phyloP scores from a whole-genome alignment of 2,888 invertebrate genomes.

The Fabriciana adippe region DNA sequence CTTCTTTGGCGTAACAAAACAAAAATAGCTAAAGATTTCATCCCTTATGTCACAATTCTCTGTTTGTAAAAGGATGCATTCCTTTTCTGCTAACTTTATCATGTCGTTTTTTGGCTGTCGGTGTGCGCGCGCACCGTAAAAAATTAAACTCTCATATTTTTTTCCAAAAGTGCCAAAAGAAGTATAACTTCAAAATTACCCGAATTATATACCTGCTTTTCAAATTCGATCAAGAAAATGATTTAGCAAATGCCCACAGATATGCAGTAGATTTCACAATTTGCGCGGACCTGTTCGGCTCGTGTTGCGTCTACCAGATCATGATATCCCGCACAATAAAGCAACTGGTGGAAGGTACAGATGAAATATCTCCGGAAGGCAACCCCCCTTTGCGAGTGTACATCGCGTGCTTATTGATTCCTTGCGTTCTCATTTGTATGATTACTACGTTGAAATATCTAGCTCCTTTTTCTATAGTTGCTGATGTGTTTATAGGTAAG shows the following conservation, averaged over 20 bases:
- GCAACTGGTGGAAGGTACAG: slow-evolving; percentile 50
- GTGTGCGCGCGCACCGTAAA: no score
- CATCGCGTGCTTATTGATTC: slow-evolving; percentile 48
- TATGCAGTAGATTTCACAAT: slow-evolving; percentile 51
- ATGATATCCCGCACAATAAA: slow-evolving; percentile 50
- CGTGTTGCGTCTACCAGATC: slow-evolving; percentile 55
- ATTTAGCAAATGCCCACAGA: slow-evolving; percentile 31
- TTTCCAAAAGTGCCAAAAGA: no score
- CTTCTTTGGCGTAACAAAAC: no score
- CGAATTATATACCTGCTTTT: no score
- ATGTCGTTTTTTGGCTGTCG: no score
- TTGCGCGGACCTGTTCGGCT: slow-evolving; percentile 50
- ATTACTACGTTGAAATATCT: slow-evolving; percentile 55
- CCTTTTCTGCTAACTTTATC: no score
- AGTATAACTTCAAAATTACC: no score
- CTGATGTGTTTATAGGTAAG: slow-evolving; percentile 54
- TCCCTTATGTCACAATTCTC: no score
- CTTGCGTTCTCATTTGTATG: slow-evolving; percentile 54
- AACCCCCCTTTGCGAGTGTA: slow-evolving; percentile 44
- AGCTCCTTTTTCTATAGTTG: slow-evolving; percentile 59
- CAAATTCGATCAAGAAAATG: no score
- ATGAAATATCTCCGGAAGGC: slow-evolving; percentile 35
- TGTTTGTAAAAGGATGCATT: no score
- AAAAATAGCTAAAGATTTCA: no score
- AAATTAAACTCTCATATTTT: no score